These are phyloP conservation scores for Episyrphus balteatus DNA, from an alignment of 1,140 invertebrate genomes.

Conservation along the genomic window DNA sequence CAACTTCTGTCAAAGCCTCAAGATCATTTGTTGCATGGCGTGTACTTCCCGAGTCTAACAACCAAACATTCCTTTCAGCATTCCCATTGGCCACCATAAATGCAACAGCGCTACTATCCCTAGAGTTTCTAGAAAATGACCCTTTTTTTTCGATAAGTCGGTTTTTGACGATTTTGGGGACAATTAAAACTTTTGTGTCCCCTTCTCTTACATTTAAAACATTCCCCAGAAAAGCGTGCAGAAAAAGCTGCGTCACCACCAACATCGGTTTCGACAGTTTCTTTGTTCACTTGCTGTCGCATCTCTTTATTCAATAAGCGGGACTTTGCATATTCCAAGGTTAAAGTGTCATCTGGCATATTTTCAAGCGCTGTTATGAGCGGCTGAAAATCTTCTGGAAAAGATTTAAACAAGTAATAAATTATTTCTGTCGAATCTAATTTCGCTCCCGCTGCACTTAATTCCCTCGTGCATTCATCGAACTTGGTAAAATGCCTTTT, in stretches of 20 bases:
- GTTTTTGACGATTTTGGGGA: background rate
- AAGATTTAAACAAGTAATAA: background rate
- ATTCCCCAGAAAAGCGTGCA: background rate
- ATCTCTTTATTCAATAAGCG: background rate
- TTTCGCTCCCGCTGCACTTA: too few species aligned
- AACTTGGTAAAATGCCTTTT: too few species aligned
- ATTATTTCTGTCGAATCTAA: too few species aligned
- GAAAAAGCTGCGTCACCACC: background rate
- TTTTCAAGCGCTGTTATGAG: conserved; percentile 12
- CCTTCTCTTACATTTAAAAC: background rate
- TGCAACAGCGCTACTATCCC: background rate
- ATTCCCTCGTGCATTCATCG: too few species aligned
- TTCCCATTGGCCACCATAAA: background rate
- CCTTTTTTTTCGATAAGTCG: background rate
- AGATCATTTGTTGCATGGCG: too few species aligned
- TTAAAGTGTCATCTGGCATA: background rate
- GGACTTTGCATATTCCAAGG: background rate
- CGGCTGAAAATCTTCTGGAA: background rate
- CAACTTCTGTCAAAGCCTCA: too few species aligned
- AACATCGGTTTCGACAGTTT: background rate
- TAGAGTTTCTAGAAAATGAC: background rate
- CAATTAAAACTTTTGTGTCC: background rate
- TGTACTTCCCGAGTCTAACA: background rate
- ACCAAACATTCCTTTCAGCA: background rate
- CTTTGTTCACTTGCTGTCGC: too few species aligned